phyloP scores from a whole-genome alignment of 1,140 invertebrate genomes.

The Cheumatopsyche charites region DNA sequence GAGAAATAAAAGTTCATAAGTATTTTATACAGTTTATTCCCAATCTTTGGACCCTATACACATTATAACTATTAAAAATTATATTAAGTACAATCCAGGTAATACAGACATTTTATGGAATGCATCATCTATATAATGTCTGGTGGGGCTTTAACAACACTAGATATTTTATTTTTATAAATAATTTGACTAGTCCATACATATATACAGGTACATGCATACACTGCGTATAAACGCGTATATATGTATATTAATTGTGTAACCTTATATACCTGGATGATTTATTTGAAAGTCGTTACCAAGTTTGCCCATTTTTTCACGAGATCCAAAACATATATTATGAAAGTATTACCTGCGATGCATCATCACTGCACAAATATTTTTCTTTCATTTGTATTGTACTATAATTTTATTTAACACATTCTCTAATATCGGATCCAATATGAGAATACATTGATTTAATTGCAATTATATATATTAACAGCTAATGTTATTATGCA shows the following conservation, averaged over 20 bases:
- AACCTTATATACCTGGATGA: neutral
- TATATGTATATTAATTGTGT: neutral
- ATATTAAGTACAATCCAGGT: conserved; percentile 49
- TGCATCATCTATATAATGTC: conserved; percentile 35
- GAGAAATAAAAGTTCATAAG: conserved; percentile 52
- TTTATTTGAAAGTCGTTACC: conserved; percentile 18
- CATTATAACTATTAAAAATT: conserved; percentile 60
- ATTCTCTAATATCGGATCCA: conserved; percentile 49
- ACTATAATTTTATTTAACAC: conserved; percentile 48
- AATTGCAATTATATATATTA: conserved; percentile 47
- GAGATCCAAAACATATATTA: conserved; percentile 22
- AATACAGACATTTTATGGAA: conserved; percentile 44
- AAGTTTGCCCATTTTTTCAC: conserved; percentile 24
- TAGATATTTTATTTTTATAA: conserved; percentile 16
- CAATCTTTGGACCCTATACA: conserved; percentile 65
- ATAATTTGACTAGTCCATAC: conserved; percentile 37
- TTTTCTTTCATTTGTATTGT: conserved; percentile 43
- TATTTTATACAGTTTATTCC: conserved; percentile 64
- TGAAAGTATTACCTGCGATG: conserved; percentile 45
- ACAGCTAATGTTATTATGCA: conserved; percentile 47
- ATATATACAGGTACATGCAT: conserved; percentile 6
- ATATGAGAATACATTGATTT: conserved; percentile 49
- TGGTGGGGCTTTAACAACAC: conserved; percentile 33
- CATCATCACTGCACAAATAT: conserved; percentile 41
- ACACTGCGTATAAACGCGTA: neutral